These are phyloP conservation scores for Erebia aethiops DNA, from an alignment of 2,888 invertebrate species.

Conservation along the genomic window DNA sequence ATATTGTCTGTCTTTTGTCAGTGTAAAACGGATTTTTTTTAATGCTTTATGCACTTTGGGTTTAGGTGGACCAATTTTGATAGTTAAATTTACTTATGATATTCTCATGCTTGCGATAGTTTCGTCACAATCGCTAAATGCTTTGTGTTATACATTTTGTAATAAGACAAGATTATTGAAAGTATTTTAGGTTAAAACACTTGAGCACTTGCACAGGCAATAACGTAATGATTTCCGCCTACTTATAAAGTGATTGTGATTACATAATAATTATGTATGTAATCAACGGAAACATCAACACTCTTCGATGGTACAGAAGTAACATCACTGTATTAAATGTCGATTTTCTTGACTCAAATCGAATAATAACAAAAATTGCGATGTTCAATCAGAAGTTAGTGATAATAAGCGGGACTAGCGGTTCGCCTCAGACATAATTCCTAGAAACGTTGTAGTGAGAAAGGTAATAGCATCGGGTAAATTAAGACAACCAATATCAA, in stretches of 20 bases:
- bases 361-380: not conserved
- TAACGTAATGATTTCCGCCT: slow-evolving; percentile 19
- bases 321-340: slow-evolving; percentile 7
- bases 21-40: too few species aligned
- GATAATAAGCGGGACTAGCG: not conserved
- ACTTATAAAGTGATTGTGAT: slow-evolving; percentile 17
- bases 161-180: too few species aligned
- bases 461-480: too few species aligned
- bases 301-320: not conserved
- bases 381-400: not conserved
- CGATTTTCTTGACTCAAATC: slow-evolving; percentile 2
- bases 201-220: not conserved
- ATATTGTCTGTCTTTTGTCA: too few species aligned
- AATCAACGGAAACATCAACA: slow-evolving; percentile 15
- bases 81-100: too few species aligned
- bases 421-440: not conserved
- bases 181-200: slow-evolving; percentile 4
- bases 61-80: too few species aligned
- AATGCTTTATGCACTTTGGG: too few species aligned
- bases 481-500: too few species aligned
- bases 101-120: too few species aligned
- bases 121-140: too few species aligned
- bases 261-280: slow-evolving; percentile 13
- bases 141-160: too few species aligned
- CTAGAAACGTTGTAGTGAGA: too few species aligned